phyloP scores from a whole-genome alignment of 2,888 invertebrate species.

The Cephus nigrinus region DNA sequence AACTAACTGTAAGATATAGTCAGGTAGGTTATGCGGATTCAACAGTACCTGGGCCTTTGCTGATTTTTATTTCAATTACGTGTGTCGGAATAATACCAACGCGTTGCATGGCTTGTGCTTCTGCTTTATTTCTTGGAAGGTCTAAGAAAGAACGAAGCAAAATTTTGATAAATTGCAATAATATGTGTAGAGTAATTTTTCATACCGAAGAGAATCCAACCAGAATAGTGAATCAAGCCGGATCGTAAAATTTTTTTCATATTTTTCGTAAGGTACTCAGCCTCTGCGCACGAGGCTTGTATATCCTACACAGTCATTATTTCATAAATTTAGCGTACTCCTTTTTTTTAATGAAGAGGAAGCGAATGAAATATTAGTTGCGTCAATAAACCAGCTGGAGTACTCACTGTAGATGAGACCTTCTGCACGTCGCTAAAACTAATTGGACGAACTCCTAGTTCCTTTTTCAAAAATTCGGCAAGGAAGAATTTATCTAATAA shows the following conservation, averaged over 20 bases:
- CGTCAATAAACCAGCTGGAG: background rate
- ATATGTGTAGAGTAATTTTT: constrained; percentile 1
- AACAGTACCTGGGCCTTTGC: constrained; percentile 16
- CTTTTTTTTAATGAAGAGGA: background rate
- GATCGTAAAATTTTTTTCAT: constrained; percentile 55
- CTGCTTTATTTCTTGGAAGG: constrained; percentile 65
- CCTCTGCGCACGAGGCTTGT: constrained; percentile 18
- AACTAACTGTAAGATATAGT: too few relatives aligned
- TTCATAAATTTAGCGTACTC: background rate
- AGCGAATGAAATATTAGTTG: background rate
- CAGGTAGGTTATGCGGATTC: background rate
- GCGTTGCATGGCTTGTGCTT: constrained; percentile 66
- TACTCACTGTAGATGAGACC: constrained; percentile 11
- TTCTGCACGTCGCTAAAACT: constrained; percentile 9
- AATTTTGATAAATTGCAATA: background rate
- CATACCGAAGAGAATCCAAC: constrained; percentile 64
- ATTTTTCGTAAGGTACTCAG: constrained; percentile 51
- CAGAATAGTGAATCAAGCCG: constrained; percentile 52
- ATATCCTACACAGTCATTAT: constrained; percentile 9
- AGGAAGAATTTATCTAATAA: constrained; percentile 38
- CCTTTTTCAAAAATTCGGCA: constrained; percentile 36
- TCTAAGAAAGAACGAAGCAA: constrained; percentile 44
- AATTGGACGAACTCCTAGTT: constrained; percentile 35
- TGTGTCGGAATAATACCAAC: constrained; percentile 69
- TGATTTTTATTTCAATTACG: constrained; percentile 66